A percentile compares a stretch with the other conserved stretches of the same genome.
phyloP scores from a whole-genome alignment of 2,797 vertebrate species.

The Ara ararauna region DNA sequence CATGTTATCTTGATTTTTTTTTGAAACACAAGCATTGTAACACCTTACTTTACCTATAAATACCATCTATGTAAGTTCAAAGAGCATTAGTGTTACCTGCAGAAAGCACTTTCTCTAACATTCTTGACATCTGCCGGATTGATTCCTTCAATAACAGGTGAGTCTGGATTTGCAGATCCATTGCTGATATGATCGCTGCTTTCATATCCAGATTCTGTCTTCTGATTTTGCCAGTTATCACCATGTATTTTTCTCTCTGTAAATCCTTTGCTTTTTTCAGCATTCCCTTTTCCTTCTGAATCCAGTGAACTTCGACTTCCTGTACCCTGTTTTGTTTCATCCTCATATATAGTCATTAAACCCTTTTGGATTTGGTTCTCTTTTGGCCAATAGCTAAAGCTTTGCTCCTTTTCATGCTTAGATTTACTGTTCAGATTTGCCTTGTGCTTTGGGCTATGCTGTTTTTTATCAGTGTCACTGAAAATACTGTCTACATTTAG shows the following conservation, averaged over 20 bases:
- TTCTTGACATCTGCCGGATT: slow-evolving; percentile 75
- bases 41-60: not conserved
- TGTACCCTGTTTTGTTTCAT: slow-evolving; percentile 87
- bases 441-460: slow-evolving; percentile 83
- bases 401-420: slow-evolving; percentile 73
- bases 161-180: slow-evolving; percentile 89
- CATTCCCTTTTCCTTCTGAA: slow-evolving; percentile 80
- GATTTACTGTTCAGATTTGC: slow-evolving; percentile 62
- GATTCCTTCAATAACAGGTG: slow-evolving; percentile 83
- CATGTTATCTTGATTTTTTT: not conserved
- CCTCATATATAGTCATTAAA: slow-evolving; percentile 96
- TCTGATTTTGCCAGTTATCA: slow-evolving; percentile 91
- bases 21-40: not conserved
- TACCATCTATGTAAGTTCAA: not conserved
- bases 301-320: slow-evolving; percentile 90
- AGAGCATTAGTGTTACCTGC: slow-evolving; percentile 79
- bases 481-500: slow-evolving; percentile 96
- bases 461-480: slow-evolving; percentile 80
- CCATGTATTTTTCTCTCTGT: slow-evolving; percentile 76
- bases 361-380: slow-evolving; percentile 87
- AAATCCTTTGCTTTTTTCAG: slow-evolving; percentile 79
- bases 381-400: slow-evolving; percentile 62
- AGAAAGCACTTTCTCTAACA: slow-evolving; percentile 77
- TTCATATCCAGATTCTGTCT: slow-evolving; percentile 94
- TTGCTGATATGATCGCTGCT: slow-evolving; percentile 93